A percentile compares a stretch with the other conserved stretches of the same genome.
phyloP scores from a whole-genome alignment of 2,113 vertebrate genomes.

The Zapornia atra region DNA sequence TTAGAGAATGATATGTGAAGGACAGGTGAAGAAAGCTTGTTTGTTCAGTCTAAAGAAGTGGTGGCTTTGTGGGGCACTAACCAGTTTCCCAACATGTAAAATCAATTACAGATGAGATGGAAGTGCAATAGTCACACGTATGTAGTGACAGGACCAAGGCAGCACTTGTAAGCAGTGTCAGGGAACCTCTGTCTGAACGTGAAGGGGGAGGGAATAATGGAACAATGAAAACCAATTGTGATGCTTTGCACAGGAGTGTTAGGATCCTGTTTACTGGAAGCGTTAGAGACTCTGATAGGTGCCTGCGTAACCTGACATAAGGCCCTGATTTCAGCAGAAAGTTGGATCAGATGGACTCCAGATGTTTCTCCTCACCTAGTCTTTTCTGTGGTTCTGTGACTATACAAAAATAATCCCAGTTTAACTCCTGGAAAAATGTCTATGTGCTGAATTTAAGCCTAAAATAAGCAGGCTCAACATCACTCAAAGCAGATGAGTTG shows the following conservation, averaged over 20 bases:
- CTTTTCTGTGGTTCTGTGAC: background rate
- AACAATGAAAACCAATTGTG: background rate
- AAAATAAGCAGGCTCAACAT: background rate
- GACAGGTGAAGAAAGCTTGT: background rate
- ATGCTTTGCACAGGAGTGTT: background rate
- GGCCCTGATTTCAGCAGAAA: background rate
- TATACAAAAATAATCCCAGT: background rate
- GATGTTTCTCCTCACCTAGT: background rate
- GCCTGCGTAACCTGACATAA: background rate
- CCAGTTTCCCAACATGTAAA: background rate
- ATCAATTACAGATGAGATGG: background rate
- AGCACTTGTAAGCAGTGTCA: background rate
- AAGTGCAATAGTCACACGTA: background rate
- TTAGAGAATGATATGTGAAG: background rate
- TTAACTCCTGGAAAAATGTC: constrained; percentile 28
- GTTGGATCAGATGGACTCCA: background rate
- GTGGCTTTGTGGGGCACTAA: background rate
- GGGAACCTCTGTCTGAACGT: background rate
- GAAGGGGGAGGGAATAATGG: too few species aligned
- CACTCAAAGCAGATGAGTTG: background rate
- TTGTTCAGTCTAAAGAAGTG: background rate
- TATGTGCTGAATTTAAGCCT: background rate
- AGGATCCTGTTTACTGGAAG: background rate
- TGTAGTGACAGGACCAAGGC: background rate
- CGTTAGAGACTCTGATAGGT: background rate